Evolutionary conservation across 2,888 invertebrate species (phyloP).

Genomic region (Athalia rosae): DNA sequence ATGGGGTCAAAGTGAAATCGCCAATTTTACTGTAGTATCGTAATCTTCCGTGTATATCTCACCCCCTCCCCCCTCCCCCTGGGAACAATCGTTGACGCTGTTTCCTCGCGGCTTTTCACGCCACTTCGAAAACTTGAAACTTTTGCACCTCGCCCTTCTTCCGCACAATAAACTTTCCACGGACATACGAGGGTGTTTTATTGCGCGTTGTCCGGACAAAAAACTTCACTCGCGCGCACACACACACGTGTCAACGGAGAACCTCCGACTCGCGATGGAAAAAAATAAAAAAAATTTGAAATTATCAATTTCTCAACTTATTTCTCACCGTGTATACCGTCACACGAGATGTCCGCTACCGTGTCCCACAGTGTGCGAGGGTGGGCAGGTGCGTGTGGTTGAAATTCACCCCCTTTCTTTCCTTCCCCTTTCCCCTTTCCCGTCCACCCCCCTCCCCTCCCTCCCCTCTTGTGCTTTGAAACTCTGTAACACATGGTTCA

Average conservation of each 20-base stretch:
- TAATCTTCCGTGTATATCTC: slow-evolving; percentile 27
- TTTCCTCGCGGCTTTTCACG: background rate
- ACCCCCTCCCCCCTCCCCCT: no score
- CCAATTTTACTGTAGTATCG: slow-evolving; percentile 42
- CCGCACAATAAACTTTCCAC: slow-evolving; percentile 1
- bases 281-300: no score
- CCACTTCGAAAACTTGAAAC: slow-evolving; percentile 36
- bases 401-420: background rate
- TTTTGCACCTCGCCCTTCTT: slow-evolving; percentile 3
- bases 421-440: background rate
- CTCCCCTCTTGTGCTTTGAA: slow-evolving; percentile 24
- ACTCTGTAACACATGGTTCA: slow-evolving; percentile 29
- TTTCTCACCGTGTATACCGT: background rate
- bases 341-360: background rate
- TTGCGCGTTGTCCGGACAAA: background rate
- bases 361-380: background rate
- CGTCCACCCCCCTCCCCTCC: background rate
- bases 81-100: slow-evolving; percentile 17
- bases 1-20: slow-evolving; percentile 39
- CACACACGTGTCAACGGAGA: no score
- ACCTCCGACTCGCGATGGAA: no score
- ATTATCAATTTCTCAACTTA: no score
- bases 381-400: no score
- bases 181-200: background rate
- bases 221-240: no score